These are phyloP conservation scores for Acipenser oxyrinchus DNA, from an alignment of 2,797 vertebrate species.

Conservation along the genomic window DNA sequence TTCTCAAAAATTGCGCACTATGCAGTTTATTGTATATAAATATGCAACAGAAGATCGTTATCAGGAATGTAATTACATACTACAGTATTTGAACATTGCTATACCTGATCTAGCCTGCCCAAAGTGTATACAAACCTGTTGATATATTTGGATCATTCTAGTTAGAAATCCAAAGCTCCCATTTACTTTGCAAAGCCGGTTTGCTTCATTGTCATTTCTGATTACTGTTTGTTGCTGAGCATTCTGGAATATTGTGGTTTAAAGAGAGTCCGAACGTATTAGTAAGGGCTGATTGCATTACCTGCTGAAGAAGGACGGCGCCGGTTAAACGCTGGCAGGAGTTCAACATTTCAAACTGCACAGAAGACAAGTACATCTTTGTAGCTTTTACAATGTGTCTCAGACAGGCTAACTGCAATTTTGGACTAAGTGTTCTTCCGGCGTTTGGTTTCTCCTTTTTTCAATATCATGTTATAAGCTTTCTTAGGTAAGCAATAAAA, in stretches of 20 bases:
- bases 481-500: neutral
- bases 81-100: too few relatives aligned
- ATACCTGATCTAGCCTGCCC: too few relatives aligned
- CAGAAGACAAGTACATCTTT: constrained; percentile 68
- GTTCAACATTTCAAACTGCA: constrained; percentile 47
- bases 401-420: constrained; percentile 61
- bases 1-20: too few relatives aligned
- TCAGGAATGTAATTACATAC: too few relatives aligned
- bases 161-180: neutral
- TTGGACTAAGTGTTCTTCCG: constrained; percentile 70
- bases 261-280: constrained; percentile 74
- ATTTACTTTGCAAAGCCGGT: constrained; percentile 42
- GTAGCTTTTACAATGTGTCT: constrained; percentile 64
- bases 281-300: constrained; percentile 78
- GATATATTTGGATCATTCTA: too few relatives aligned
- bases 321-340: constrained; percentile 65
- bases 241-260: constrained; percentile 69
- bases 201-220: constrained; percentile 63
- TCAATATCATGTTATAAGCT: neutral
- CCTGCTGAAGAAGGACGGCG: constrained; percentile 73
- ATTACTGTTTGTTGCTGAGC: constrained; percentile 66
- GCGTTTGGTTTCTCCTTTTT: constrained; percentile 50
- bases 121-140: too few relatives aligned
- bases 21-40: too few relatives aligned
- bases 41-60: too few relatives aligned